Conservation (phyloP, 1,140 invertebrate species). For the Battus philenor region DNA sequence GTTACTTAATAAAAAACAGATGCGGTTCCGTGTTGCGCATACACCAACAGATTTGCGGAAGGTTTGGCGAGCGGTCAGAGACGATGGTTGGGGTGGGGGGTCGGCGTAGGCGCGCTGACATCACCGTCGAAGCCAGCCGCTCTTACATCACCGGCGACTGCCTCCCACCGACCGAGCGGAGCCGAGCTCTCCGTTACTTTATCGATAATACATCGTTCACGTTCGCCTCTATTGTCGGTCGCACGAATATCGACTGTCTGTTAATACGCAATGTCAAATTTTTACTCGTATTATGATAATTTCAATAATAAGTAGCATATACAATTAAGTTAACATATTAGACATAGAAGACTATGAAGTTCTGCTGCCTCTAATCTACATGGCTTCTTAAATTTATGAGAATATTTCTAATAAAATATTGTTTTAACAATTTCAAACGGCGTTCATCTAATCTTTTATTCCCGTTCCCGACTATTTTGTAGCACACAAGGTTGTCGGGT, state of each 20-base stretch:
- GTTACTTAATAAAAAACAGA: background rate
- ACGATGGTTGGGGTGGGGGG: constrained; percentile 28
- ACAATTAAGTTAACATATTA: too few relatives aligned
- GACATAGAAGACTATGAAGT: too few relatives aligned
- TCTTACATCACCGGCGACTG: constrained; percentile 61
- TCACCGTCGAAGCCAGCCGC: constrained; percentile 60
- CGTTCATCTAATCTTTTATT: too few relatives aligned
- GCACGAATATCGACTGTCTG: constrained; percentile 6
- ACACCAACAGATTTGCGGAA: constrained; percentile 36
- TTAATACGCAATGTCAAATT: too few relatives aligned
- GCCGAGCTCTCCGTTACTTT: constrained; percentile 24
- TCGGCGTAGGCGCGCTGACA: constrained; percentile 63
- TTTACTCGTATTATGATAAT: too few relatives aligned
- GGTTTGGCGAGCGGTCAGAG: constrained; percentile 41
- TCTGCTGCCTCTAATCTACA: too few relatives aligned
- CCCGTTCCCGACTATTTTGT: too few relatives aligned
- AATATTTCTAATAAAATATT: too few relatives aligned
- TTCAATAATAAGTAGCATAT: too few relatives aligned
- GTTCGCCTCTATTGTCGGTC: constrained; percentile 7
- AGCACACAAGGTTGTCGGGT: too few relatives aligned
- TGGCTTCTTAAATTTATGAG: too few relatives aligned
- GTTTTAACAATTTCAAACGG: too few relatives aligned
- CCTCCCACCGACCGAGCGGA: constrained; percentile 38
- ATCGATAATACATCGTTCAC: constrained; percentile 16
- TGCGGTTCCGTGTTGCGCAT: background rate